Conservation (phyloP, 2,888 invertebrate species). For the Sarcophaga caerulescens region DNA sequence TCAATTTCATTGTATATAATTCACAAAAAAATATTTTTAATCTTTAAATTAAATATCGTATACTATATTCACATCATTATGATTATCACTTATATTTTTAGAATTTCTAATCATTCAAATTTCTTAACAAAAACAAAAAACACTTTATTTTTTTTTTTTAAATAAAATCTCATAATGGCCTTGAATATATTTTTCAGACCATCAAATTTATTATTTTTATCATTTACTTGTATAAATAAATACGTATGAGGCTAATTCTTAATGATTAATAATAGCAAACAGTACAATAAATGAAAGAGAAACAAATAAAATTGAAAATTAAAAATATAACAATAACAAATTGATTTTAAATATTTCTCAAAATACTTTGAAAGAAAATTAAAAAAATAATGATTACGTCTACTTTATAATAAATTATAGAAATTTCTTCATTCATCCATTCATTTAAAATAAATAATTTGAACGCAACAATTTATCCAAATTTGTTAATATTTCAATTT, state of each 20-base stretch:
- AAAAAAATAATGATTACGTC: background rate
- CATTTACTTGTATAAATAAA: background rate
- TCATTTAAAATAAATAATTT: slow-evolving; percentile 15
- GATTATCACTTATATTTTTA: slow-evolving; percentile 9
- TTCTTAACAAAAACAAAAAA: background rate
- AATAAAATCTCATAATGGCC: background rate
- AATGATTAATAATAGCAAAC: background rate
- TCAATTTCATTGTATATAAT: too few species aligned
- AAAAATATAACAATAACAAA: too few species aligned
- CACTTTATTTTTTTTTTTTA: background rate
- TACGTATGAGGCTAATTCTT: background rate
- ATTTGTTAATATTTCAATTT: background rate
- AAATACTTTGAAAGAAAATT: slow-evolving; percentile 40
- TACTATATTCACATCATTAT: background rate
- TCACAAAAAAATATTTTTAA: too few species aligned
- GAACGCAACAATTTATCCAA: background rate
- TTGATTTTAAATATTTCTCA: slow-evolving; percentile 33
- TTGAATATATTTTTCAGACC: slow-evolving; percentile 13
- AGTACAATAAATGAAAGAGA: background rate
- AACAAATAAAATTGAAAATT: too few species aligned
- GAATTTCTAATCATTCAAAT: slow-evolving; percentile 15
- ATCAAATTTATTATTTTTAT: slow-evolving; percentile 22
- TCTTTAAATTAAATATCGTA: too few species aligned
- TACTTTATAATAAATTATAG: background rate
- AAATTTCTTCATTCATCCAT: background rate